A percentile compares a stretch with the other conserved stretches of the same genome.
Conservation (phyloP, 1,140 invertebrate genomes). For the Lineus longissimus region DNA sequence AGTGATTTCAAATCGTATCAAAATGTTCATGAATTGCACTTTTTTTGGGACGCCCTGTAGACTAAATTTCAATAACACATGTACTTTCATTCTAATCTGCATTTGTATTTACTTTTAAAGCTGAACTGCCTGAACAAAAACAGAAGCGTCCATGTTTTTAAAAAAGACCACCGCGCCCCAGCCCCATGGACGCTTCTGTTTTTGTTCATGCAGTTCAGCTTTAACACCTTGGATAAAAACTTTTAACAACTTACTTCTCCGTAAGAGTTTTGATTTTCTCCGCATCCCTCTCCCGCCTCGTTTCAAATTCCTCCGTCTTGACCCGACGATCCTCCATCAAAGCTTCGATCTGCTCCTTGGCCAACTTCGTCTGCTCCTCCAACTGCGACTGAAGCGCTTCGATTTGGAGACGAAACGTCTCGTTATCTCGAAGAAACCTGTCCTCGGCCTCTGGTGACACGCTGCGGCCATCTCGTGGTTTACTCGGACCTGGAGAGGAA, state of each 20-base stretch:
- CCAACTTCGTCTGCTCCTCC: slow-evolving; percentile 48
- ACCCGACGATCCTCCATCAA: slow-evolving; percentile 48
- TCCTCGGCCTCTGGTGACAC: slow-evolving; percentile 26
- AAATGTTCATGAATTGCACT: no score
- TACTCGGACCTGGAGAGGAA: not conserved
- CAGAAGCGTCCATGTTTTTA: no score
- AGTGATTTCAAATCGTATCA: no score
- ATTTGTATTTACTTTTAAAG: no score
- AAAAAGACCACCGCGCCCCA: no score
- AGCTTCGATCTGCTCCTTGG: slow-evolving; percentile 50
- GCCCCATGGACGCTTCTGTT: no score
- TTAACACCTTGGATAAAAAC: no score
- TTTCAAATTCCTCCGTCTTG: slow-evolving; percentile 50
- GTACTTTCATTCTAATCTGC: no score
- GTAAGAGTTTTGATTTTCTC: slow-evolving; percentile 51
- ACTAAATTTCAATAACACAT: no score
- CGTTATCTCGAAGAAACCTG: slow-evolving; percentile 45
- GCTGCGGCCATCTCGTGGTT: not conserved
- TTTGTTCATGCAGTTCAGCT: no score
- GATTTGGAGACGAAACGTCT: slow-evolving; percentile 39
- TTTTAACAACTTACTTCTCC: slow-evolving; percentile 53
- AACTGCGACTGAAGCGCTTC: slow-evolving; percentile 51
- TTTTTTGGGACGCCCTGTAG: no score
- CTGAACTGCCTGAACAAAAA: no score
- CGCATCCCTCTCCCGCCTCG: slow-evolving; percentile 45